phyloP scores from a whole-genome alignment of 2,113 vertebrate species.

The Piaya cayana region DNA sequence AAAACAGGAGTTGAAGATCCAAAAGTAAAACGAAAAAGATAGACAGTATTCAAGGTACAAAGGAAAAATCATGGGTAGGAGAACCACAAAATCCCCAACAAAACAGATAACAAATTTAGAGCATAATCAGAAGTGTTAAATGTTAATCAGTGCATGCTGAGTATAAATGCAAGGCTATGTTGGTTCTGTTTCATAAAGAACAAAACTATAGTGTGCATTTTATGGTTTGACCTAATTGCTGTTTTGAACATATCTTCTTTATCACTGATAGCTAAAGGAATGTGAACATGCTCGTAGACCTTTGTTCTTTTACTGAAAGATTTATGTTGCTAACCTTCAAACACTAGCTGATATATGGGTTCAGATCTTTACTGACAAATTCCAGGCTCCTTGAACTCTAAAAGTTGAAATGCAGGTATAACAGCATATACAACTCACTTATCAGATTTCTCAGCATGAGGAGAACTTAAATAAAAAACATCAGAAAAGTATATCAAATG shows the following conservation, averaged over 20 bases:
- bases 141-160: neutral
- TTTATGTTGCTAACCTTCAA: slow-evolving; percentile 66
- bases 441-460: slow-evolving; percentile 16
- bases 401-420: slow-evolving; percentile 44
- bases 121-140: neutral
- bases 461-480: slow-evolving; percentile 43
- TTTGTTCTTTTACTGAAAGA: slow-evolving; percentile 63
- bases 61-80: neutral
- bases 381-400: slow-evolving; percentile 32
- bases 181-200: neutral
- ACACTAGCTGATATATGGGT: slow-evolving; percentile 21
- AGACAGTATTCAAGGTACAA: neutral
- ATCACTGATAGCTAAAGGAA: slow-evolving; percentile 28
- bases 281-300: slow-evolving; percentile 17
- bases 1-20: neutral
- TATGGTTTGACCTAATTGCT: slow-evolving; percentile 43
- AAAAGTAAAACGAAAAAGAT: neutral
- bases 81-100: neutral
- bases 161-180: neutral
- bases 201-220: slow-evolving; percentile 3
- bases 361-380: slow-evolving; percentile 33
- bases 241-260: slow-evolving; percentile 49
- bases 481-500: slow-evolving; percentile 29
- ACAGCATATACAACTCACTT: neutral
- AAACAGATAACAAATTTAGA: neutral